phyloP scores from a whole-genome alignment of 2,797 vertebrate species.

The Florisuga fusca region DNA sequence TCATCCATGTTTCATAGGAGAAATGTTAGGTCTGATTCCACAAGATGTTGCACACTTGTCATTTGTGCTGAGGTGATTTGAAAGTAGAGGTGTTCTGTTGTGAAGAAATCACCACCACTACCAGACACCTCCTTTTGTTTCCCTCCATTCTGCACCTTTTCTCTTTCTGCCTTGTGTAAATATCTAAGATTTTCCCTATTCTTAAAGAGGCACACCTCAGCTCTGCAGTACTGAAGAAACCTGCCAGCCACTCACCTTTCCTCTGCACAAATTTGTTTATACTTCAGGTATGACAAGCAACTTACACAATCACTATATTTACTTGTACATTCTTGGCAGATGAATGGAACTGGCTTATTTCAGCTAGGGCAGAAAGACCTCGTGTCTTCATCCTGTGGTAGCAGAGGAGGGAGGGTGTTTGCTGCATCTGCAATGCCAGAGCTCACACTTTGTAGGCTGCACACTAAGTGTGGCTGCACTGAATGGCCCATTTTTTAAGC shows the following conservation, averaged over 20 bases:
- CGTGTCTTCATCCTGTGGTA: not conserved
- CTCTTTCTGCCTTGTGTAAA: not conserved
- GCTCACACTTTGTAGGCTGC: not conserved
- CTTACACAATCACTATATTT: not conserved
- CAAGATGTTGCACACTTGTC: fast-evolving
- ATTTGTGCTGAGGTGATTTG: not conserved
- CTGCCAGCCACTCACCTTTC: not conserved
- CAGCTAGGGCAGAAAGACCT: not conserved
- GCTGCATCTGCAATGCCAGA: not conserved
- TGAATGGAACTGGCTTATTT: not conserved
- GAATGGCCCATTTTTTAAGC: not conserved
- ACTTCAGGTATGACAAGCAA: not conserved
- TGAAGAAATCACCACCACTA: not conserved
- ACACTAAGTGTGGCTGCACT: fast-evolving
- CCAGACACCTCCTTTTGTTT: not conserved
- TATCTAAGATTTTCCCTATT: not conserved
- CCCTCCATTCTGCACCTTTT: not conserved
- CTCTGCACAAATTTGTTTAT: not conserved
- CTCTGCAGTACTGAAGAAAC: not conserved
- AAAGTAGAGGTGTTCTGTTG: not conserved
- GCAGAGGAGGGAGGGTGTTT: not conserved
- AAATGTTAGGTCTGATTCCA: not conserved
- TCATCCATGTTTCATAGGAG: not conserved
- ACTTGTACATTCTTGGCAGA: not conserved
- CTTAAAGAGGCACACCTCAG: not conserved